Conservation (phyloP, 2,888 invertebrate species). For the Eristalis intricaria region DNA sequence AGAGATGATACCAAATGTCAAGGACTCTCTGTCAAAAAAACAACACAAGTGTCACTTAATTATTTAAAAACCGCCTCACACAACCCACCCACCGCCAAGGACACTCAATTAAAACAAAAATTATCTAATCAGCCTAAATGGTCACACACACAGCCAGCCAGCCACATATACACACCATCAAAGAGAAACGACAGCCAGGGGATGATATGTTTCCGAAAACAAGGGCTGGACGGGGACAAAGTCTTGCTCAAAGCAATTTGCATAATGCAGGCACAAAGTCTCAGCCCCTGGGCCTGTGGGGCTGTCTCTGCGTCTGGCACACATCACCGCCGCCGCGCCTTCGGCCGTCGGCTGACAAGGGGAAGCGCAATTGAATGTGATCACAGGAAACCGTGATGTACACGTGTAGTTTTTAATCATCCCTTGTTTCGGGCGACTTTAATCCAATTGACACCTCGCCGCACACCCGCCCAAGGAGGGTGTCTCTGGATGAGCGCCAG, state of each 20-base stretch:
- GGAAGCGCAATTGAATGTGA: slow-evolving; percentile 42
- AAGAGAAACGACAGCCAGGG: slow-evolving; percentile 3
- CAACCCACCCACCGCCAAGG: slow-evolving; percentile 30
- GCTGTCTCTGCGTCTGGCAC: background rate
- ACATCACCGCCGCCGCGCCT: background rate
- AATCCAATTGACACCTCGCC: slow-evolving; percentile 69
- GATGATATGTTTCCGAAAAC: slow-evolving; percentile 14
- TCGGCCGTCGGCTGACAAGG: background rate
- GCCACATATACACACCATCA: slow-evolving; percentile 21
- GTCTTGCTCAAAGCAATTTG: slow-evolving; percentile 25
- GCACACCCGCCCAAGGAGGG: background rate
- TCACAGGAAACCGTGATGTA: slow-evolving; percentile 15
- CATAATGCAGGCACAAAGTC: slow-evolving; percentile 29
- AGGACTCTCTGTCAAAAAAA: background rate
- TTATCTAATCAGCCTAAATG: slow-evolving; percentile 66
- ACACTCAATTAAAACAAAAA: slow-evolving; percentile 58
- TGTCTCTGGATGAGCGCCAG: background rate
- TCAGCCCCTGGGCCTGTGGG: background rate
- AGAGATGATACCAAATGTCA: too few relatives aligned
- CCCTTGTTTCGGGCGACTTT: slow-evolving; percentile 46
- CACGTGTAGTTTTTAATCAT: slow-evolving; percentile 64
- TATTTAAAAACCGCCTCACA: slow-evolving; percentile 25
- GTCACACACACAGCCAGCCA: slow-evolving; percentile 19
- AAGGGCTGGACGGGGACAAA: background rate
- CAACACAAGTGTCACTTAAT: slow-evolving; percentile 28